These are phyloP conservation scores for Chaetodon trifascialis DNA, from an alignment of 2,113 vertebrate genomes.

Conservation along the genomic window DNA sequence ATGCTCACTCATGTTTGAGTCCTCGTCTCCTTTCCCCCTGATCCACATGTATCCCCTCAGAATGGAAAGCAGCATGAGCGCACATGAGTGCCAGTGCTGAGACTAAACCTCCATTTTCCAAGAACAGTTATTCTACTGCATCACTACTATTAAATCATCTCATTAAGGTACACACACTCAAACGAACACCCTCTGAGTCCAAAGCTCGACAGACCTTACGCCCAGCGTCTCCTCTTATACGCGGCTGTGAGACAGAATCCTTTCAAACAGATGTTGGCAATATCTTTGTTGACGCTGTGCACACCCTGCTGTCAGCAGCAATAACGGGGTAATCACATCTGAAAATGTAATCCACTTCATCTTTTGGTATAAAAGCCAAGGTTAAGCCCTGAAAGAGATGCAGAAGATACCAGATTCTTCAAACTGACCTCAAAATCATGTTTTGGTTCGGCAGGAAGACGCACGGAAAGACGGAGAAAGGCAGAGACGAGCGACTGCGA, in stretches of 20 bases:
- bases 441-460: constrained; percentile 23
- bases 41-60: constrained; percentile 19
- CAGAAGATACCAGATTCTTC: constrained; percentile 56
- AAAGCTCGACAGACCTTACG: neutral
- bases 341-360: constrained; percentile 45
- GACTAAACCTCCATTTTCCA: constrained; percentile 8
- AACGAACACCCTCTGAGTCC: neutral
- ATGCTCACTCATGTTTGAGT: constrained; percentile 36
- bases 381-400: constrained; percentile 31
- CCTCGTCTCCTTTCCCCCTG: constrained; percentile 5
- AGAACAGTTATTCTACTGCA: neutral
- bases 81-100: neutral
- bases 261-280: constrained; percentile 47
- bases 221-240: constrained; percentile 4
- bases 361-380: constrained; percentile 30
- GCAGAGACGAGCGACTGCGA: constrained; percentile 9
- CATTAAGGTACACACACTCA: neutral
- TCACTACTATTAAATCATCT: neutral
- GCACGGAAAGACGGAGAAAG: constrained; percentile 10
- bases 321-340: constrained; percentile 48
- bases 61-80: constrained; percentile 11
- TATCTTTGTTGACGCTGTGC: constrained; percentile 49
- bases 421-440: constrained; percentile 60
- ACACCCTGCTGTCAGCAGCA: constrained; percentile 47
- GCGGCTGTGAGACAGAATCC: constrained; percentile 1